Evolutionary conservation across 1,140 invertebrate species (phyloP).

Genomic region (Rhopalosiphum padi): DNA sequence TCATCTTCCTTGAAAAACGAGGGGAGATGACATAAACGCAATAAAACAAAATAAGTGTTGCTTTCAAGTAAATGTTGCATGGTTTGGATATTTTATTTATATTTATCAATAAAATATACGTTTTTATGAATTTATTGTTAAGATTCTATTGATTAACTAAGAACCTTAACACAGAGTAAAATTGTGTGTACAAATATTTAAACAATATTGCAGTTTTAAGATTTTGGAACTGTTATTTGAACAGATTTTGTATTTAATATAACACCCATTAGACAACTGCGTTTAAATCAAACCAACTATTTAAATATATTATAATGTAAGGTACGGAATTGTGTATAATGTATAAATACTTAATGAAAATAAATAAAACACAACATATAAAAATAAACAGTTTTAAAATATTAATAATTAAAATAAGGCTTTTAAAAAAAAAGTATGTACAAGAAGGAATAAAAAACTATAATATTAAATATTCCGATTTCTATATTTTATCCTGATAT

Average conservation of each 20-base stretch:
- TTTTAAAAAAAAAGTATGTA: not conserved
- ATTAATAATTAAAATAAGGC: not conserved
- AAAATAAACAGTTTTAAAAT: not conserved
- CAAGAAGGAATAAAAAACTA: not conserved
- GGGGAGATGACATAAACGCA: not conserved
- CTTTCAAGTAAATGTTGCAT: not conserved
- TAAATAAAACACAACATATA: not conserved
- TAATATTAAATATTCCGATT: not conserved
- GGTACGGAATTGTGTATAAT: not conserved
- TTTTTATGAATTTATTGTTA: not conserved
- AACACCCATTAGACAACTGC: too few species aligned
- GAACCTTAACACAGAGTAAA: not conserved
- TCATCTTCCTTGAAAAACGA: not conserved
- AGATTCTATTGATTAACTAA: not conserved
- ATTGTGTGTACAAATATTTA: not conserved
- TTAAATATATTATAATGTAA: not conserved
- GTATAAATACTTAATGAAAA: not conserved
- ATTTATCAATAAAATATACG: not conserved
- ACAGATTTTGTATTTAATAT: not conserved
- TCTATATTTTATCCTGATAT: not conserved
- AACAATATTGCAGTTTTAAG: not conserved
- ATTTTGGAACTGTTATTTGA: not conserved
- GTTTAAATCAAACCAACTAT: not conserved
- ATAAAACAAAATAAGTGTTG: conserved; percentile 10
- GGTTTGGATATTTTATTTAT: conserved; percentile 22